phyloP scores from a whole-genome alignment of 35 echinoderm and acorn worm genomes.

The Chiridota heheva region DNA sequence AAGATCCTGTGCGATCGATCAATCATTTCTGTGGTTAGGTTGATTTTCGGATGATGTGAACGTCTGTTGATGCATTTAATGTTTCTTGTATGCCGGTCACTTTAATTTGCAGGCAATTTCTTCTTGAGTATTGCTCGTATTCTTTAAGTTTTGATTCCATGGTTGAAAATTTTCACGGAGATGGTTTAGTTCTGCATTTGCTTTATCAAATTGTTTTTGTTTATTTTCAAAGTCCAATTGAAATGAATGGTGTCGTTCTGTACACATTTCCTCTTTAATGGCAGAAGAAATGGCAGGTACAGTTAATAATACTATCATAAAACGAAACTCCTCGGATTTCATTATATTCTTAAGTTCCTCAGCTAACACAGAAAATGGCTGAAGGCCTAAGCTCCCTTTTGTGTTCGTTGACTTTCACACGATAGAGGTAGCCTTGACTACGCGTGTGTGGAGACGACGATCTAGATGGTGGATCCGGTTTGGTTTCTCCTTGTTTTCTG shows the following conservation, averaged over 20 bases:
- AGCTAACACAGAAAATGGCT: not conserved
- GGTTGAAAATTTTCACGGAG: not conserved
- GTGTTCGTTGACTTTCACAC: too few relatives aligned
- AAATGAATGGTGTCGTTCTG: not conserved
- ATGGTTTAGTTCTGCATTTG: not conserved
- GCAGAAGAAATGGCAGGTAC: not conserved
- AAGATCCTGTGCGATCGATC: too few relatives aligned
- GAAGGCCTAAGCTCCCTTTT: too few relatives aligned
- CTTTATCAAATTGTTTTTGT: constrained; percentile 13
- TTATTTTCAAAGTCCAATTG: constrained; percentile 7
- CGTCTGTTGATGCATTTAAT: constrained; percentile 7
- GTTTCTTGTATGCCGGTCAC: constrained; percentile 5
- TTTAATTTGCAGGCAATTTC: not conserved
- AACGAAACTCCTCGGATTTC: constrained; percentile 3
- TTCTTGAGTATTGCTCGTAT: constrained; percentile 7
- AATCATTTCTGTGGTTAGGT: too few relatives aligned
- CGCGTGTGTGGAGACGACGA: too few relatives aligned
- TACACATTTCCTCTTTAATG: constrained; percentile 13
- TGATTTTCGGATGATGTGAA: too few relatives aligned
- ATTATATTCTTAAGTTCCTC: not conserved
- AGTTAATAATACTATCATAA: not conserved
- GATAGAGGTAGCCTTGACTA: too few relatives aligned
- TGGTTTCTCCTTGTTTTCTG: too few relatives aligned
- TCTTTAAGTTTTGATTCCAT: constrained; percentile 1
- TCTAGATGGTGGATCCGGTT: too few relatives aligned